phyloP scores from a whole-genome alignment of 2,797 vertebrate genomes.

The Notolabrus celidotus region DNA sequence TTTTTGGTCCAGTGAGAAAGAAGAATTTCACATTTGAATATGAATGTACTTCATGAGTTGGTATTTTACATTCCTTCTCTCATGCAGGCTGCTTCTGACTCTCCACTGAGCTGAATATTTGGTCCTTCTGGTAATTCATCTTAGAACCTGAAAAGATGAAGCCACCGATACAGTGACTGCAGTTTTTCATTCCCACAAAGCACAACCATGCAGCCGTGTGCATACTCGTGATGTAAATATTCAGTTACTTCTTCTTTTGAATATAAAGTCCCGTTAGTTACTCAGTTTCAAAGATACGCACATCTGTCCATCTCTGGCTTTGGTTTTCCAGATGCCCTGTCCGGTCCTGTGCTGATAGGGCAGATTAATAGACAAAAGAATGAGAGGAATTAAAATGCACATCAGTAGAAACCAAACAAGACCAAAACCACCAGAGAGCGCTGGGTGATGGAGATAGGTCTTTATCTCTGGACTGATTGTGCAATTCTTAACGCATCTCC shows the following conservation, averaged over 20 bases:
- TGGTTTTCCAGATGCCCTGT: not conserved
- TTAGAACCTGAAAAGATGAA: conserved; percentile 7
- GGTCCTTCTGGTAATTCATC: conserved; percentile 5
- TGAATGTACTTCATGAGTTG: not conserved
- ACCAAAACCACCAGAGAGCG: not conserved
- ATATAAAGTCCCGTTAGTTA: not conserved
- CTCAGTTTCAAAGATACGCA: not conserved
- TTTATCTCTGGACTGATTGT: conserved; percentile 48
- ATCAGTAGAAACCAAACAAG: conserved; percentile 26
- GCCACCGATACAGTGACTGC: not conserved
- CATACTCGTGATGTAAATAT: not conserved
- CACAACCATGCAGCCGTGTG: conserved; percentile 8
- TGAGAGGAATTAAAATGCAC: conserved; percentile 35
- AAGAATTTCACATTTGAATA: not conserved
- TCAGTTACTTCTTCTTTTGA: not conserved
- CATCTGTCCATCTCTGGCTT: not conserved
- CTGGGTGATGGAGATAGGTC: conserved; percentile 34
- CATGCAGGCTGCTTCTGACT: not conserved
- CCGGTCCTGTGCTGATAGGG: conserved; percentile 3
- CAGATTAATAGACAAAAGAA: conserved; percentile 35
- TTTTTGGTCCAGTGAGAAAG: too few species aligned
- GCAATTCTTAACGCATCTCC: conserved; percentile 17
- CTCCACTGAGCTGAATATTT: not conserved
- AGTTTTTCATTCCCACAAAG: conserved; percentile 20
- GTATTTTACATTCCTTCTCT: not conserved